Evolutionary conservation across 2,113 vertebrate genomes (phyloP).

Genomic region (Anthoscopus minutus): DNA sequence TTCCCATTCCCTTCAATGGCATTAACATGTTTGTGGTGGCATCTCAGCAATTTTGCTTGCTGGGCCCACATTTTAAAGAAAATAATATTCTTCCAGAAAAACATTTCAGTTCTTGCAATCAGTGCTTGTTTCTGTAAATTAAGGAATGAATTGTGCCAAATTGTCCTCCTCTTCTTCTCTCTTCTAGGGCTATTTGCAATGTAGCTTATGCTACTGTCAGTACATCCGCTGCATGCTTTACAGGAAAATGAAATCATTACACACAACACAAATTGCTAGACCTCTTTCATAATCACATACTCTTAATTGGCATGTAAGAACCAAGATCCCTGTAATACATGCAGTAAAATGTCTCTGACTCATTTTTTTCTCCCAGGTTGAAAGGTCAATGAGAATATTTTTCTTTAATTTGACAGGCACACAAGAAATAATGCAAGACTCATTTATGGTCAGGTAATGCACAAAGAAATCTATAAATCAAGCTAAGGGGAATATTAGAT

Average conservation of each 20-base stretch:
- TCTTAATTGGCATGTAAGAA: conserved; percentile 69
- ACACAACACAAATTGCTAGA: conserved; percentile 51
- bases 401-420: conserved; percentile 77
- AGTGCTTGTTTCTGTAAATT: conserved; percentile 62
- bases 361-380: conserved; percentile 55
- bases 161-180: conserved; percentile 42
- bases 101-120: conserved; percentile 32
- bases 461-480: conserved; percentile 79
- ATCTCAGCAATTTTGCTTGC: not conserved
- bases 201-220: conserved; percentile 57
- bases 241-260: conserved; percentile 72
- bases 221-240: conserved; percentile 46
- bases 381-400: conserved; percentile 79
- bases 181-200: conserved; percentile 33
- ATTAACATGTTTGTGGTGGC: not conserved
- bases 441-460: conserved; percentile 74
- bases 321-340: conserved; percentile 52
- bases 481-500: conserved; percentile 73
- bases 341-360: conserved; percentile 59
- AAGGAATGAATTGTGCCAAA: conserved; percentile 63
- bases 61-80: conserved; percentile 14
- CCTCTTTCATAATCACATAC: conserved; percentile 65
- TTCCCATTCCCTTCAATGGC: not conserved
- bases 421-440: conserved; percentile 68
- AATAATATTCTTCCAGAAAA: conserved; percentile 47